These are phyloP conservation scores for Equus przewalskii DNA, from an alignment of 2,113 vertebrate species.

Conservation along the genomic window DNA sequence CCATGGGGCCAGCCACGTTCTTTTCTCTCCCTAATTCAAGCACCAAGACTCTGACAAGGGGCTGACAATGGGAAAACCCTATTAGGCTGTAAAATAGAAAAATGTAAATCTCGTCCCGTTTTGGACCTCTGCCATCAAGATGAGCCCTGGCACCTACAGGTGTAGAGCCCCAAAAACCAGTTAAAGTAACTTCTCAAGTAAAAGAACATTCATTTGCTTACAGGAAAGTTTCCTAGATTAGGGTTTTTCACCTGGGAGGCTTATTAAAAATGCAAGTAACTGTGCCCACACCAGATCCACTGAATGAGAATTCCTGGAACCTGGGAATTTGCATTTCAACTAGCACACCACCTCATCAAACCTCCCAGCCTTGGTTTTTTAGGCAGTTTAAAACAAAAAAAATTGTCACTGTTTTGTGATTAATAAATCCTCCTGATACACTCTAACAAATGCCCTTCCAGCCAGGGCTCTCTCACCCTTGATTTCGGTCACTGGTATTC, in stretches of 20 bases:
- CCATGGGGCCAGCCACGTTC: background rate
- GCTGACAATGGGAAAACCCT: background rate
- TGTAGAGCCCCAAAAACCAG: background rate
- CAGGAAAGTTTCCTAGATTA: background rate
- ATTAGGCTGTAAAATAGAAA: background rate
- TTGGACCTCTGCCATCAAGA: background rate
- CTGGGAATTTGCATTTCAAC: background rate
- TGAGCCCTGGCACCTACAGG: background rate
- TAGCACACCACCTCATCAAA: background rate
- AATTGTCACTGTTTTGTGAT: background rate
- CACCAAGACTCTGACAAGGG: slow-evolving; percentile 10
- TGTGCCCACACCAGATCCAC: background rate
- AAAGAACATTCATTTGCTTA: slow-evolving; percentile 30
- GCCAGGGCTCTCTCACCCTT: background rate
- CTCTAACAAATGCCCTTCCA: background rate
- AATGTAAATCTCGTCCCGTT: background rate
- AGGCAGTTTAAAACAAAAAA: slow-evolving; percentile 4
- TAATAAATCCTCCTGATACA: background rate
- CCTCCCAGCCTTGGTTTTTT: background rate
- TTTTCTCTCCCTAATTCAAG: background rate
- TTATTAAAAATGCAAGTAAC: background rate
- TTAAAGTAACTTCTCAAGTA: slow-evolving; percentile 21
- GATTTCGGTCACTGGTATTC: background rate
- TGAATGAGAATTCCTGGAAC: background rate
- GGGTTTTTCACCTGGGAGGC: background rate